Evolutionary conservation across 2,797 vertebrate species (phyloP).

Genomic region (Gymnothorax javanicus): DNA sequence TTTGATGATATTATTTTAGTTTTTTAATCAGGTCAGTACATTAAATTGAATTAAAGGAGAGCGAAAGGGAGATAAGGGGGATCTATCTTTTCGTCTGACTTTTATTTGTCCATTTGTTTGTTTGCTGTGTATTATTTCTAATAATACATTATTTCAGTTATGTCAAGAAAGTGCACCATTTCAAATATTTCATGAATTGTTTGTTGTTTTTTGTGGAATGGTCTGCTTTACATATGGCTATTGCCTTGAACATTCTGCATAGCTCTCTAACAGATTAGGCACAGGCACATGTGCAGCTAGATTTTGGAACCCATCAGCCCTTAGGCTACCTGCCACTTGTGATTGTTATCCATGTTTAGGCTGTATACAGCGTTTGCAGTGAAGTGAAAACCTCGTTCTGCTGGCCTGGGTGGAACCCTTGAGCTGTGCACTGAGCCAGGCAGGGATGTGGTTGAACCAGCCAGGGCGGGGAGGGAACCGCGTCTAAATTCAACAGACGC

Average conservation of each 20-base stretch:
- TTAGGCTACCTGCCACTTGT: neutral
- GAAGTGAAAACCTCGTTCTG: neutral
- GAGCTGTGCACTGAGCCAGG: neutral
- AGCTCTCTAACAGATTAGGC: neutral
- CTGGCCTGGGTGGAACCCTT: neutral
- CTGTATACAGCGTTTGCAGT: neutral
- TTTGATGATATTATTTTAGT: too few species aligned
- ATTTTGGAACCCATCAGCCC: neutral
- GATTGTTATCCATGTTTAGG: neutral
- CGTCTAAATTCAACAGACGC: neutral
- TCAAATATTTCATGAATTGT: neutral
- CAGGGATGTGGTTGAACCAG: constrained; percentile 4
- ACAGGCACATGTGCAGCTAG: neutral
- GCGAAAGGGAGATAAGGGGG: neutral
- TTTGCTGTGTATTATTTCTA: neutral
- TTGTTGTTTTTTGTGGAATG: neutral
- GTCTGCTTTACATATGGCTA: neutral
- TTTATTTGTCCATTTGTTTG: neutral
- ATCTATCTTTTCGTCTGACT: neutral
- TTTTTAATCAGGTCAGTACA: too few species aligned
- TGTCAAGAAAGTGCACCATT: neutral
- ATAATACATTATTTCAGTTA: neutral
- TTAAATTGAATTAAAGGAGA: neutral
- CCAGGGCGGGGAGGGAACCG: neutral
- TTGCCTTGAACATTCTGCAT: neutral